A percentile compares a stretch with the other conserved stretches of the same genome.
Conservation (phyloP, 2,113 vertebrate species). For the Cisticola juncidis region DNA sequence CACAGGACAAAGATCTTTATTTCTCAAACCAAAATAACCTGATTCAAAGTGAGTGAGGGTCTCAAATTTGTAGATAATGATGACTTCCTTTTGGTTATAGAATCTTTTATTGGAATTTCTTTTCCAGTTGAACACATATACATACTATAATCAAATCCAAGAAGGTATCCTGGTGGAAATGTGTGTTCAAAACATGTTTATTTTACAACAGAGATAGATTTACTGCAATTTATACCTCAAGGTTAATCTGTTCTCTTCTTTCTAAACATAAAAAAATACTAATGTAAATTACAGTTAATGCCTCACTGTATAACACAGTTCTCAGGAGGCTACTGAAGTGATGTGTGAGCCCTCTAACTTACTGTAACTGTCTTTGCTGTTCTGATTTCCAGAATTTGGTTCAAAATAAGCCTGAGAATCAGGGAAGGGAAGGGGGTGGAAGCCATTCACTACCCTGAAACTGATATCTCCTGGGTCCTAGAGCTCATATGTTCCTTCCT, state of each 20-base stretch:
- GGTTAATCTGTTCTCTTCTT: neutral
- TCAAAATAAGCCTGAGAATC: slow-evolving; percentile 27
- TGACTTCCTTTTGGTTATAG: slow-evolving; percentile 47
- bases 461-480: slow-evolving; percentile 27
- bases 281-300: slow-evolving; percentile 25
- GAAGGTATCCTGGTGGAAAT: neutral
- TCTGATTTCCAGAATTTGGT: slow-evolving; percentile 31
- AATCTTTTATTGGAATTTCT: slow-evolving; percentile 14
- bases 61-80: slow-evolving; percentile 25
- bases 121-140: neutral
- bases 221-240: neutral
- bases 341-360: neutral
- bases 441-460: slow-evolving; percentile 1
- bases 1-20: neutral
- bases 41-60: slow-evolving; percentile 25
- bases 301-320: neutral
- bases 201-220: neutral
- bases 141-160: neutral
- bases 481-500: slow-evolving; percentile 36
- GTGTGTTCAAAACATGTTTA: neutral
- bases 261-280: neutral
- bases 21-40: slow-evolving; percentile 5
- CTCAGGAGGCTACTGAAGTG: neutral
- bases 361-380: slow-evolving; percentile 13
- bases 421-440: neutral